phyloP scores from a whole-genome alignment of 2,797 vertebrate species.

The Scomberomorus guttatus region DNA sequence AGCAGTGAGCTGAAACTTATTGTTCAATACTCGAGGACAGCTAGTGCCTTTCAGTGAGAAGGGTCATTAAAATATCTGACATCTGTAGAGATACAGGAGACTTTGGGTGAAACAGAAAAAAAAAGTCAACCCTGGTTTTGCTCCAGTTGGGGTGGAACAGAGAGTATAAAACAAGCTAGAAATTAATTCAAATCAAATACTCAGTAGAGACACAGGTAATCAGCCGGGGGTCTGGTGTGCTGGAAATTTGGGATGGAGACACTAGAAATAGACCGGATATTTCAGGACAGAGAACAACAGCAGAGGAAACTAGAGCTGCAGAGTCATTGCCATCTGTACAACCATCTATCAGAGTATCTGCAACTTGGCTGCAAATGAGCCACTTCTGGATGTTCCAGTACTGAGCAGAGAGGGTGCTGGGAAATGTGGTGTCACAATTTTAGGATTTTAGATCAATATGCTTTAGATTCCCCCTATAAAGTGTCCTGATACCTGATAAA shows the following conservation, averaged over 20 bases:
- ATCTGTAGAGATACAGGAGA: too few relatives aligned
- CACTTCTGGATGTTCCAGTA: neutral
- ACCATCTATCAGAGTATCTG: neutral
- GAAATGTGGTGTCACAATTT: too few relatives aligned
- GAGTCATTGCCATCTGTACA: slow-evolving; percentile 21
- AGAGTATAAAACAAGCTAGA: slow-evolving; percentile 36
- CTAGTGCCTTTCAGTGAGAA: too few relatives aligned
- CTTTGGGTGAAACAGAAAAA: too few relatives aligned
- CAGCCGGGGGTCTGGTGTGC: neutral
- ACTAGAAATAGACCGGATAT: slow-evolving; percentile 40
- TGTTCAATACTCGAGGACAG: neutral
- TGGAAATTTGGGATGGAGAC: slow-evolving; percentile 1
- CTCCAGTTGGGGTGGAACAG: neutral
- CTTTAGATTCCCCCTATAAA: neutral
- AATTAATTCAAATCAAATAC: slow-evolving; percentile 52
- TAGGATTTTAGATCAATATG: neutral
- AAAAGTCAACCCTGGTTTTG: too few relatives aligned
- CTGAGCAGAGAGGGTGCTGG: too few relatives aligned
- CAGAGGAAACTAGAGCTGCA: slow-evolving; percentile 20
- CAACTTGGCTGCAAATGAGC: neutral
- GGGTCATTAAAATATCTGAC: too few relatives aligned
- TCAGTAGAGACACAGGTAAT: slow-evolving; percentile 29
- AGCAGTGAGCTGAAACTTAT: neutral
- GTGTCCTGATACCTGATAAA: neutral
- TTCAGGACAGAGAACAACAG: slow-evolving; percentile 10